Evolutionary conservation across 2,797 vertebrate genomes (phyloP).

Genomic region (Chrosomus eos): DNA sequence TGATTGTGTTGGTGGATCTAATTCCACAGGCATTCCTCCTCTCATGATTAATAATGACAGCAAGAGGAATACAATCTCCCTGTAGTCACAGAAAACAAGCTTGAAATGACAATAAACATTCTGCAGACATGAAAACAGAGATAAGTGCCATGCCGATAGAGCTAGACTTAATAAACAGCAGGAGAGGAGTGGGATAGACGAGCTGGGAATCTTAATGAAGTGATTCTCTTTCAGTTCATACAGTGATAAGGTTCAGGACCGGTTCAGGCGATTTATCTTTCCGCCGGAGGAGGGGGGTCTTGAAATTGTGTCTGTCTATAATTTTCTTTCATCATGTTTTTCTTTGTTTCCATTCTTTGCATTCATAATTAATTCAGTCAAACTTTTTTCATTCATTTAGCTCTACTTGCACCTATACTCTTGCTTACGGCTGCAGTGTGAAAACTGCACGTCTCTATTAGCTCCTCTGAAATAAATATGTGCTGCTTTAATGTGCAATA

Average conservation of each 20-base stretch:
- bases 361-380: too few species aligned
- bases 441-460: background rate
- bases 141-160: conserved; percentile 71
- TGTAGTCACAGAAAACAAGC: conserved; percentile 66
- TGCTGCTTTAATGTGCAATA: background rate
- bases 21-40: conserved; percentile 32
- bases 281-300: background rate
- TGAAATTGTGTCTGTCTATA: background rate
- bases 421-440: background rate
- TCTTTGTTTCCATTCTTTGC: conserved; percentile 1
- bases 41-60: conserved; percentile 46
- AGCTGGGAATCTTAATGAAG: conserved; percentile 68
- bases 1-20: conserved; percentile 19
- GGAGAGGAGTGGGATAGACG: conserved; percentile 52
- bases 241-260: conserved; percentile 43
- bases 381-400: background rate
- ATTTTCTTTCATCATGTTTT: background rate
- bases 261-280: conserved; percentile 43
- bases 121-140: conserved; percentile 64
- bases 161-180: conserved; percentile 66
- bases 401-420: background rate
- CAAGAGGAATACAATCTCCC: conserved; percentile 69
- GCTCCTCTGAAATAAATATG: background rate
- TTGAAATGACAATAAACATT: conserved; percentile 53
- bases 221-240: conserved; percentile 57